Evolutionary conservation across 2,113 vertebrate genomes (phyloP).

Genomic region (Dipodomys merriami): DNA sequence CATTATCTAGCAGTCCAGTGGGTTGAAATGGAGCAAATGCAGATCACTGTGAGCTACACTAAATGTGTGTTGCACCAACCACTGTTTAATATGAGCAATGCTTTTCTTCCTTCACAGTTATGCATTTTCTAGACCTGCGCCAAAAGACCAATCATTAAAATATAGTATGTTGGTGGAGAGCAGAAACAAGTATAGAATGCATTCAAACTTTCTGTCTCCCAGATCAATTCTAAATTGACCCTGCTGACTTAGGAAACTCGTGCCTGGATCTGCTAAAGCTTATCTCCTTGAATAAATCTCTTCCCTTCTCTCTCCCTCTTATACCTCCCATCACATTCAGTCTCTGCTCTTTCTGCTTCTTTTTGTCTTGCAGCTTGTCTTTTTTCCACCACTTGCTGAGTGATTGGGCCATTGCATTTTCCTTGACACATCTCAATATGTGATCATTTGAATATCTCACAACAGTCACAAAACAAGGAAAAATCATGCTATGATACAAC

Average conservation of each 20-base stretch:
- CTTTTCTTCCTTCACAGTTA: constrained; percentile 74
- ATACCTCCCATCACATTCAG: not conserved
- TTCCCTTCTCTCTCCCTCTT: constrained; percentile 1
- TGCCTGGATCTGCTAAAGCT: constrained; percentile 65
- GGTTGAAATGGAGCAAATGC: constrained; percentile 73
- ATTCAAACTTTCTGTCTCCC: constrained; percentile 63
- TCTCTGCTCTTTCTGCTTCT: not conserved
- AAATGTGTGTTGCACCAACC: constrained; percentile 59
- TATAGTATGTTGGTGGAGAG: constrained; percentile 53
- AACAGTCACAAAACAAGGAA: constrained; percentile 11
- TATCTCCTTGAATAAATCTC: constrained; percentile 69
- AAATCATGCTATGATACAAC: not conserved
- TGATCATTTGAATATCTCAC: constrained; percentile 28
- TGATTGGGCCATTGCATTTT: not conserved
- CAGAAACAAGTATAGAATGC: constrained; percentile 68
- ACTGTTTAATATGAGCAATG: constrained; percentile 76
- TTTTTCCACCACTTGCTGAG: not conserved
- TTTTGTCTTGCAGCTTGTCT: constrained; percentile 22
- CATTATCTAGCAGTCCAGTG: constrained; percentile 72
- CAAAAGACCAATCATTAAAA: constrained; percentile 81
- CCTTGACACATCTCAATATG: not conserved
- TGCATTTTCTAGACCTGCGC: constrained; percentile 72
- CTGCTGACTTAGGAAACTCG: constrained; percentile 78
- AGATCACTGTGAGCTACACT: constrained; percentile 65
- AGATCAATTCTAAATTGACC: constrained; percentile 82